phyloP scores from a whole-genome alignment of 64 coral and sea anemone species.

The Hydrozoanthus tunicans region DNA sequence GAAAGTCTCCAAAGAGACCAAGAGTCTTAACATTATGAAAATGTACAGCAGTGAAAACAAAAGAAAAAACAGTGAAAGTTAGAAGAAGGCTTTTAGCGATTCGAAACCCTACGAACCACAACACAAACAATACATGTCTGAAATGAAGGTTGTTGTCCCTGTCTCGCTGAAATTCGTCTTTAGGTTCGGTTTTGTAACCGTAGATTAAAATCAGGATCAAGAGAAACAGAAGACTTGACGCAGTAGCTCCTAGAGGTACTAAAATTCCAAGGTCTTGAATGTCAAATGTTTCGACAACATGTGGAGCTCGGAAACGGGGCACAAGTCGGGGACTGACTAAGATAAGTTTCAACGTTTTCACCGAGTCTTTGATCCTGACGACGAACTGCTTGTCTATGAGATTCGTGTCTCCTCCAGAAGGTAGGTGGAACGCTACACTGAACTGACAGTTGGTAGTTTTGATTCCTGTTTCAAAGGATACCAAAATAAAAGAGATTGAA shows the following conservation, averaged over 20 bases:
- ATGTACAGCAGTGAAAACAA: slow-evolving; percentile 73
- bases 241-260: slow-evolving; percentile 41
- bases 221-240: slow-evolving; percentile 31
- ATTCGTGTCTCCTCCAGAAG: slow-evolving; percentile 78
- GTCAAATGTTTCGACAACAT: slow-evolving; percentile 57
- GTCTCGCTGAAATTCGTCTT: slow-evolving; percentile 74
- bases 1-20: slow-evolving; percentile 55
- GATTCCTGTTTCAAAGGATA: slow-evolving; percentile 41
- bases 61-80: slow-evolving; percentile 67
- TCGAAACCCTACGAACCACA: slow-evolving; percentile 79
- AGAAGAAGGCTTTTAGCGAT: slow-evolving; percentile 78
- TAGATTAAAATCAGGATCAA: slow-evolving; percentile 65
- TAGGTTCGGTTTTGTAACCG: slow-evolving; percentile 82
- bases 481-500: too few species aligned
- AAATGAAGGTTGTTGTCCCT: slow-evolving; percentile 77
- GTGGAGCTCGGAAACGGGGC: slow-evolving; percentile 56
- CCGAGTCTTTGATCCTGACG: slow-evolving; percentile 59
- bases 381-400: slow-evolving; percentile 80
- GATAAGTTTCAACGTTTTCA: slow-evolving; percentile 60
- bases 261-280: slow-evolving; percentile 54
- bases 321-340: slow-evolving; percentile 65
- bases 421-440: slow-evolving; percentile 69
- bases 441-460: slow-evolving; percentile 55
- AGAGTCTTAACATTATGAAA: slow-evolving; percentile 58
- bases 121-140: slow-evolving; percentile 78